Base-by-base conservation (phyloP, 2,888 invertebrate species). In the Anodontia alba region DNA sequence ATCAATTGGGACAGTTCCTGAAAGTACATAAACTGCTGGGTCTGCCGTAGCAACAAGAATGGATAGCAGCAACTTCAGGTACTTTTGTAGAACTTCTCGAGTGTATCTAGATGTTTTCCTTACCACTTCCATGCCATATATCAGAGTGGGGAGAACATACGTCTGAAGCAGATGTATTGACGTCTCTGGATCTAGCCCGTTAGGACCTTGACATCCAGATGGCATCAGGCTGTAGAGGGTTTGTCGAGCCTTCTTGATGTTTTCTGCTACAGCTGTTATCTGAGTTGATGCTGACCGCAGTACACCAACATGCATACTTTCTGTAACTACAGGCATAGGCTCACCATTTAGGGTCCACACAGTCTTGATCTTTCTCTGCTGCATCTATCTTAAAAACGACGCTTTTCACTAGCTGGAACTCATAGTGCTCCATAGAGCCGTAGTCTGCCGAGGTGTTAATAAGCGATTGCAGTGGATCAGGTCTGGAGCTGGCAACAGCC, bases 221-320 rank as follows among this genome's bases (percentile, higher is more conserved):
- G 36, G 43, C 23, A 42, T 43, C 12, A 23, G 29, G 7, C 12
- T 70, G 2, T 46, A 70, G 26, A 74, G 66, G n/a, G n/a, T n/a
- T n/a, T n/a, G n/a, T n/a, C n/a, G n/a, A n/a, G n/a, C n/a, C n/a
- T n/a, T n/a, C n/a, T n/a, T n/a, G n/a, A n/a, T n/a, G n/a, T n/a
- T n/a, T n/a, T n/a, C n/a, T n/a, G n/a, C n/a, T n/a, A 68, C 51
- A 23, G 71, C 71, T 23, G 51, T 49, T 36, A 68, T 36, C 23
- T 75, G 20, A 15, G 74, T 68, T 5, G 36, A 31, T 1, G 68
- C 68, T 15, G 67, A 75, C 5, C 57, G 23, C 29, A 57, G 57
- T 8, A 57, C 29, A 26, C 57, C 57, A 2, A 57, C 57, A 26
- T 57, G 57, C 57, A 57, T 57, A 15, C 57, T 57, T 15, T 57